Percentiles rank a stretch among this genome's conserved stretches.
phyloP scores from a whole-genome alignment of 2,888 invertebrate species.

The Patella ulyssiponensis region DNA sequence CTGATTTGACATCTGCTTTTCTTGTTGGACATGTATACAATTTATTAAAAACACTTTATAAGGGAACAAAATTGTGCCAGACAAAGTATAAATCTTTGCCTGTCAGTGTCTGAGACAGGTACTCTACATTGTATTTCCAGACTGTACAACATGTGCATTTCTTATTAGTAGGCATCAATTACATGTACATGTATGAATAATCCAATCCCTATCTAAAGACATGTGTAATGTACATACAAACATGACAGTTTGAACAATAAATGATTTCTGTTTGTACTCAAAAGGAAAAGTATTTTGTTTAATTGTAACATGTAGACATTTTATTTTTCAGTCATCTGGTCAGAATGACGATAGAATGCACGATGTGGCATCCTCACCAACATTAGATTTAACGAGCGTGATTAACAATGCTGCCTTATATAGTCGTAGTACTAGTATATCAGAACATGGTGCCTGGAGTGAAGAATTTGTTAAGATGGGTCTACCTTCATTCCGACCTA shows the following conservation, averaged over 20 bases:
- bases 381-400: slow-evolving; percentile 44
- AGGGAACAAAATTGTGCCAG: no score
- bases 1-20: no score
- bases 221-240: neutral
- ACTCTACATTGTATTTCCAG: no score
- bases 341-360: slow-evolving; percentile 37
- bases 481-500: slow-evolving; percentile 86
- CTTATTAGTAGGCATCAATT: no score
- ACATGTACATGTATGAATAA: neutral
- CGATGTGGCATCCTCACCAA: slow-evolving; percentile 44
- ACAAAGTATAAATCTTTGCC: no score
- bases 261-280: no score
- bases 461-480: slow-evolving; percentile 83
- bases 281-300: no score
- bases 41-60: no score
- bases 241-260: slow-evolving; percentile 2
- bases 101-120: no score
- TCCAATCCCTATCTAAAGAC: neutral
- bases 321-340: slow-evolving; percentile 35
- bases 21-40: no score
- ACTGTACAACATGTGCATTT: no score
- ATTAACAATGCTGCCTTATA: slow-evolving; percentile 33
- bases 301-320: neutral
- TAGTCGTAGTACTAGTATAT: slow-evolving; percentile 47
- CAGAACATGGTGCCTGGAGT: slow-evolving; percentile 56